Percentiles rank a stretch among this genome's conserved stretches.
phyloP scores from a whole-genome alignment of 2,113 vertebrate species.

The Rhipidura dahli region DNA sequence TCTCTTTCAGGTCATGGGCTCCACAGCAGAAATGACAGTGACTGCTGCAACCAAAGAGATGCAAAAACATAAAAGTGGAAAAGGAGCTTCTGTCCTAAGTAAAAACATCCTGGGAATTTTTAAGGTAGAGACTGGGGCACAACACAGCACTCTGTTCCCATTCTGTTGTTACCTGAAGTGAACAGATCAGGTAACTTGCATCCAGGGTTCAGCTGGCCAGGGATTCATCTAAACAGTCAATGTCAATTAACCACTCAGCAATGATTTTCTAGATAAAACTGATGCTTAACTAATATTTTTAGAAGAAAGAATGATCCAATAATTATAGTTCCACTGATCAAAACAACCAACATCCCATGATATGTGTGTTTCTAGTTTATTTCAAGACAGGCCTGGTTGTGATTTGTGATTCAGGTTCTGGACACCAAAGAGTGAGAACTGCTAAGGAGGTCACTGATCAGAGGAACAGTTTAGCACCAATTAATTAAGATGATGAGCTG shows the following conservation, averaged over 20 bases:
- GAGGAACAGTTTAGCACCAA: neutral
- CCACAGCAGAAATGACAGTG: neutral
- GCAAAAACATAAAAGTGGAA: neutral
- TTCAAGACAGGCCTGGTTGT: neutral
- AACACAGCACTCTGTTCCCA: neutral
- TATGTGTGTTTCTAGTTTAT: rapidly evolving
- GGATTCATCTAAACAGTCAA: neutral
- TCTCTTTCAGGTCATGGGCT: neutral
- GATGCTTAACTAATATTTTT: neutral
- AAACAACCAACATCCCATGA: neutral
- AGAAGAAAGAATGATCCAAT: neutral
- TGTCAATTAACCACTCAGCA: neutral
- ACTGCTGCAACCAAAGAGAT: neutral
- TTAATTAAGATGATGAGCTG: neutral
- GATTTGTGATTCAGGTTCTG: neutral
- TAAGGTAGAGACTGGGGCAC: neutral
- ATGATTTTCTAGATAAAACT: neutral
- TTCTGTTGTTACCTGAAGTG: neutral
- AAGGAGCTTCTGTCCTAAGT: neutral
- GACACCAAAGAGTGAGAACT: neutral
- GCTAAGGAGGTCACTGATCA: neutral
- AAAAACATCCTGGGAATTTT: neutral
- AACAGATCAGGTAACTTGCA: neutral
- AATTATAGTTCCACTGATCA: neutral
- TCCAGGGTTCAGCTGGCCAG: neutral